phyloP scores from a whole-genome alignment of 2,113 vertebrate genomes.

The Tachycineta bicolor region DNA sequence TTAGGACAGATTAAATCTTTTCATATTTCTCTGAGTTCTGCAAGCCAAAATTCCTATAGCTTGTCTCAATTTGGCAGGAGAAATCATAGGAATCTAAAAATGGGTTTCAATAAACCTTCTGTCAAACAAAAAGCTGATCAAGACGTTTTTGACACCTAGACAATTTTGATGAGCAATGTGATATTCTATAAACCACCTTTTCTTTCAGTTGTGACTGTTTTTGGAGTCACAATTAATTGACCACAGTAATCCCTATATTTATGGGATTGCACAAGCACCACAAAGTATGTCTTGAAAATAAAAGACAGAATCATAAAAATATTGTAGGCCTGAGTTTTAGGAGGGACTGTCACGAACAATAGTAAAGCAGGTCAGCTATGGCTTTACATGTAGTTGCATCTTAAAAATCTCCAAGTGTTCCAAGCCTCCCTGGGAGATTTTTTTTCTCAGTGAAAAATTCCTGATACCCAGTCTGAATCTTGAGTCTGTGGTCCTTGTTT shows the following conservation, averaged over 20 bases:
- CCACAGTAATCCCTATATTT: neutral
- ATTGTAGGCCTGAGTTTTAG: neutral
- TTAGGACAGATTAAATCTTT: conserved; percentile 11
- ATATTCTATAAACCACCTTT: neutral
- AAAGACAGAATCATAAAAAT: neutral
- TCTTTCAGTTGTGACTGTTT: neutral
- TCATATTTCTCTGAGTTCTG: neutral
- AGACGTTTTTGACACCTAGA: neutral
- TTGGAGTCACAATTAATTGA: neutral
- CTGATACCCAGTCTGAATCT: neutral
- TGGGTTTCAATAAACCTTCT: neutral
- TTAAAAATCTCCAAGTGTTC: neutral
- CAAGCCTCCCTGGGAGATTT: neutral
- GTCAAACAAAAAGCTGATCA: neutral
- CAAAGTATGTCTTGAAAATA: neutral
- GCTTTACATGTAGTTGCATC: neutral
- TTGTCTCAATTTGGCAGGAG: neutral
- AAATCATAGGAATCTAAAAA: neutral
- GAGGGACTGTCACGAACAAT: rapidly evolving
- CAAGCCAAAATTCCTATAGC: neutral
- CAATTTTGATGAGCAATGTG: neutral
- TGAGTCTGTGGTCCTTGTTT: neutral
- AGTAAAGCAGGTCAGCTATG: neutral
- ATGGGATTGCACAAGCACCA: neutral
- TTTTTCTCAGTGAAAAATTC: neutral